Conservation (phyloP, 2,113 vertebrate species). For the Entomyzon cyanotis region DNA sequence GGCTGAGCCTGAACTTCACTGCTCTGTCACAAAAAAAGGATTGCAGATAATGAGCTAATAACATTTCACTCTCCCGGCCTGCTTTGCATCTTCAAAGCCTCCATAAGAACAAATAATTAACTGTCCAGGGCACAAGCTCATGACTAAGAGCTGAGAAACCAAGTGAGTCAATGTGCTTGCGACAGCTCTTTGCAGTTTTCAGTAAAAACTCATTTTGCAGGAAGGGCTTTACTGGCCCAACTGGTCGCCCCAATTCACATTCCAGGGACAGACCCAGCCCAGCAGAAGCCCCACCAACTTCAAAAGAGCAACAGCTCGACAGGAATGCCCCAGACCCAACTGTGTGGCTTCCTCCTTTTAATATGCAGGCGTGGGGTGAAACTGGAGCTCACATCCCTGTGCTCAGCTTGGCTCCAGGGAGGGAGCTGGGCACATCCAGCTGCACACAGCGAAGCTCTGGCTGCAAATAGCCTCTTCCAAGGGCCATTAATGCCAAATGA, state of each 20-base stretch:
- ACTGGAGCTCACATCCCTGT: not conserved
- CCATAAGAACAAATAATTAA: constrained; percentile 55
- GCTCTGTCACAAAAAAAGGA: not conserved
- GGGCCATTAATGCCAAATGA: not conserved
- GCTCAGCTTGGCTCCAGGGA: not conserved
- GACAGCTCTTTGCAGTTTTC: constrained; percentile 38
- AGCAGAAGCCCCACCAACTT: not conserved
- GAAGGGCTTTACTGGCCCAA: constrained; percentile 14
- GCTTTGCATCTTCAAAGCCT: constrained; percentile 58
- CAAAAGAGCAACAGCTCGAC: not conserved
- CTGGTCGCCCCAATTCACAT: constrained; percentile 39
- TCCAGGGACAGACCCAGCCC: constrained; percentile 36
- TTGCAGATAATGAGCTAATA: constrained; percentile 51
- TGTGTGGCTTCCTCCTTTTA: not conserved
- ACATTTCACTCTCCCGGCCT: constrained; percentile 15
- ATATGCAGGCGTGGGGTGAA: not conserved
- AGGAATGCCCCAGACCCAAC: constrained; percentile 31
- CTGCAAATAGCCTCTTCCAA: not conserved
- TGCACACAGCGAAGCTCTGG: not conserved
- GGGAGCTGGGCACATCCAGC: fast-evolving
- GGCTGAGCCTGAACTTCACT: not conserved
- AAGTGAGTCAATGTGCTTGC: constrained; percentile 44
- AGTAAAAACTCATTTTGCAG: constrained; percentile 51
- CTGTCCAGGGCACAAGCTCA: constrained; percentile 43
- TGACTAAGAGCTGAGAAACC: constrained; percentile 55